Conservation (phyloP, 2,888 invertebrate species). For the Macaria notata region DNA sequence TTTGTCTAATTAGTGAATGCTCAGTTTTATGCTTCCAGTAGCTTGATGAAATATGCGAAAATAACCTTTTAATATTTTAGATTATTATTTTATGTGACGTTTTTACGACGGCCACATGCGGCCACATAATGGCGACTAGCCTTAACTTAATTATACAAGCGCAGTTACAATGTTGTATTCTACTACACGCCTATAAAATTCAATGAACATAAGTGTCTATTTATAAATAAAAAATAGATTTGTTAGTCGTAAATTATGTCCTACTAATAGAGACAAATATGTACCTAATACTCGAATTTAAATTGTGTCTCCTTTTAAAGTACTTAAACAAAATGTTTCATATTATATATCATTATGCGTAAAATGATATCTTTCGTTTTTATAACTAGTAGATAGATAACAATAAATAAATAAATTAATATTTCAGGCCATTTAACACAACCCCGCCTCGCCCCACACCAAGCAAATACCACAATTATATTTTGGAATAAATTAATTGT, state of each 20-base stretch:
- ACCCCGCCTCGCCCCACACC: no score
- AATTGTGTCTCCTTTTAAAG: no score
- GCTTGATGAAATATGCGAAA: slow-evolving; percentile 39
- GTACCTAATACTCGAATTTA: no score
- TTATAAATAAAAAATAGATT: slow-evolving; percentile 1
- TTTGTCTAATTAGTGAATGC: slow-evolving; percentile 24
- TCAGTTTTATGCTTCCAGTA: slow-evolving; percentile 38
- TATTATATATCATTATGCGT: no score
- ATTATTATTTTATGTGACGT: slow-evolving; percentile 36
- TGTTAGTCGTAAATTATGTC: slow-evolving; percentile 16
- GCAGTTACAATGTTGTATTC: slow-evolving; percentile 31
- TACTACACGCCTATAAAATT: slow-evolving; percentile 22
- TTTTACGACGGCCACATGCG: slow-evolving; percentile 31
- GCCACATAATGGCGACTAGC: slow-evolving; percentile 20
- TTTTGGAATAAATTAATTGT: no score
- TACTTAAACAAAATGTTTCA: no score
- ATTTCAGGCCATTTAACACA: no score
- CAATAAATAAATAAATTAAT: no score
- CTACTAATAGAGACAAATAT: no score
- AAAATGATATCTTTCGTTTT: no score
- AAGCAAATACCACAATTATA: no score
- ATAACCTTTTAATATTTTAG: slow-evolving; percentile 39
- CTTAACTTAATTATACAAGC: slow-evolving; percentile 18
- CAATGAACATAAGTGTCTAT: slow-evolving; percentile 13
- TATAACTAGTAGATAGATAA: no score